Conservation (phyloP, 2,113 vertebrate species). For the Scatophagus argus region DNA sequence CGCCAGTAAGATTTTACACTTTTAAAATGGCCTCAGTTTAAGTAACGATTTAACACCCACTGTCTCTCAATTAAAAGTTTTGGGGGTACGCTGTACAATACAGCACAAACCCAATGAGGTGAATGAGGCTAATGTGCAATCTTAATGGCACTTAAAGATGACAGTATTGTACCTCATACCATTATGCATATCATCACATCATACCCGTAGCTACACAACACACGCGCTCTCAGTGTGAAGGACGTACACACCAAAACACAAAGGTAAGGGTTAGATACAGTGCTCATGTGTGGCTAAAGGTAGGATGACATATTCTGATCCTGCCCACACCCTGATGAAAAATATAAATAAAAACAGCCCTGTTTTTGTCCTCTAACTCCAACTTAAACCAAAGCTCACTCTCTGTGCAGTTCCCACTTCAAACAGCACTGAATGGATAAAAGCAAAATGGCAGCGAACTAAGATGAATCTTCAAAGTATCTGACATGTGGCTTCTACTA, state of each 20-base stretch:
- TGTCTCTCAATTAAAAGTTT: conserved; percentile 35
- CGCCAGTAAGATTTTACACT: conserved; percentile 15
- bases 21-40: conserved; percentile 47
- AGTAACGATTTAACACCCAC: conserved; percentile 24
- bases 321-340: conserved; percentile 43
- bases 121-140: conserved; percentile 67
- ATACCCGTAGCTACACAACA: conserved; percentile 45
- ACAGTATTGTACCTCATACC: conserved; percentile 54
- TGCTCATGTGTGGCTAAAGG: conserved; percentile 40
- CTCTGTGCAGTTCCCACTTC: conserved; percentile 37
- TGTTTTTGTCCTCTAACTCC: conserved; percentile 41
- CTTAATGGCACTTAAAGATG: conserved; percentile 69
- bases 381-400: conserved; percentile 28
- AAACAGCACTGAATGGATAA: conserved; percentile 40
- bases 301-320: conserved; percentile 38
- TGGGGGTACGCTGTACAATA: conserved; percentile 28
- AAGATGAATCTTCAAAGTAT: conserved; percentile 48
- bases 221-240: conserved; percentile 27
- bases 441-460: conserved; percentile 36
- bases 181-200: conserved; percentile 47
- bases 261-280: conserved; percentile 40
- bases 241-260: conserved; percentile 19
- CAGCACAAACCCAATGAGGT: conserved; percentile 47
- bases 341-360: conserved; percentile 46
- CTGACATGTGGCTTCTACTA: conserved; percentile 29